These are phyloP conservation scores for Chlorospingus flavigularis DNA, from an alignment of 2,797 vertebrate genomes.

Conservation along the genomic window DNA sequence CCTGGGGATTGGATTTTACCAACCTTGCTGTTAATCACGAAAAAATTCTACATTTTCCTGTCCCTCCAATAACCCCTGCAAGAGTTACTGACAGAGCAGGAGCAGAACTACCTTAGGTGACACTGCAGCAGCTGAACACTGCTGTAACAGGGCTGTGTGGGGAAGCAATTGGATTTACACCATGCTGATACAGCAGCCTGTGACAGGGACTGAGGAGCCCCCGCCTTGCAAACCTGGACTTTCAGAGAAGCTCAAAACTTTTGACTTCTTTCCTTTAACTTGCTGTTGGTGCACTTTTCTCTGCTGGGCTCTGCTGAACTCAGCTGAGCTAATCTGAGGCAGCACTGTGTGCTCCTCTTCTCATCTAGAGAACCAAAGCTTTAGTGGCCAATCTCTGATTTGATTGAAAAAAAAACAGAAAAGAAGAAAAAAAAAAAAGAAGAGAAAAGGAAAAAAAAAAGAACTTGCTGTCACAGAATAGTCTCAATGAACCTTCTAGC, in stretches of 20 bases:
- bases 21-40: not conserved
- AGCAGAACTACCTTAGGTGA: not conserved
- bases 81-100: not conserved
- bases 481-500: not conserved
- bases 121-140: not conserved
- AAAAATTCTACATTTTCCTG: not conserved
- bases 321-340: not conserved
- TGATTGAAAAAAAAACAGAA: not conserved
- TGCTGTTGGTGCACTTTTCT: not conserved
- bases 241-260: not conserved
- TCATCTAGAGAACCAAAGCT: not conserved
- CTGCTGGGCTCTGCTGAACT: not conserved
- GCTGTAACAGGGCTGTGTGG: not conserved
- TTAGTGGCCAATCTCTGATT: not conserved
- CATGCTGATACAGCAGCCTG: not conserved
- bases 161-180: not conserved
- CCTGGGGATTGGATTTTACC: not conserved
- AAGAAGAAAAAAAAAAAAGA: too few species aligned
- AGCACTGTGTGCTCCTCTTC: not conserved
- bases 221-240: not conserved
- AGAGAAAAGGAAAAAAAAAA: not conserved
- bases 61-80: not conserved
- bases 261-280: not conserved
- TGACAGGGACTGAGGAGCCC: not conserved
- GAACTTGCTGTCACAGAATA: not conserved